A percentile compares a stretch with the other conserved stretches of the same genome.
phyloP scores from a whole-genome alignment of 2,888 invertebrate species.

The Lysandra coridon region DNA sequence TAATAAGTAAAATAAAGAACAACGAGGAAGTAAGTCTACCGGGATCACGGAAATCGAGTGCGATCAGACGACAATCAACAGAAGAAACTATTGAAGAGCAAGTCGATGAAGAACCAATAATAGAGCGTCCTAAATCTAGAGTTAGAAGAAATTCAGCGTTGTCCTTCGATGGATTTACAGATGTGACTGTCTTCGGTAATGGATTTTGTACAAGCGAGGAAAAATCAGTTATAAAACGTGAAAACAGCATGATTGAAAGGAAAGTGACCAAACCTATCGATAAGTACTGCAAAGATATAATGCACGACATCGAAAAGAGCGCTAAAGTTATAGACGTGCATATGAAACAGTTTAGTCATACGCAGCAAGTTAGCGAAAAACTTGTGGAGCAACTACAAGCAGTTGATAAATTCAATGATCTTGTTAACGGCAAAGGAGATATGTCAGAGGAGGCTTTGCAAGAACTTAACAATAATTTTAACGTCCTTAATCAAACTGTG shows the following conservation, averaged over 20 bases:
- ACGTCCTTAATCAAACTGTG: slow-evolving; percentile 59
- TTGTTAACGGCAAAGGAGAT: slow-evolving; percentile 60
- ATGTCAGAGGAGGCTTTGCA: slow-evolving; percentile 58
- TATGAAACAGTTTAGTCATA: slow-evolving; percentile 68
- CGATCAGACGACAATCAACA: slow-evolving; percentile 57
- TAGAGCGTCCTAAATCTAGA: slow-evolving; percentile 65
- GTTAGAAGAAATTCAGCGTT: slow-evolving; percentile 62
- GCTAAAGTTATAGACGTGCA: slow-evolving; percentile 75
- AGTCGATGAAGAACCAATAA: slow-evolving; percentile 48
- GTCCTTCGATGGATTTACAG: slow-evolving; percentile 58
- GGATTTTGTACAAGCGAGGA: slow-evolving; percentile 44
- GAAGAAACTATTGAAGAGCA: slow-evolving; percentile 69
- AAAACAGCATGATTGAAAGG: slow-evolving; percentile 52
- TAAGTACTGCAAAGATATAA: slow-evolving; percentile 70
- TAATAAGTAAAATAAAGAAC: slow-evolving; percentile 67
- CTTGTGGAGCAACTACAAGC: slow-evolving; percentile 73
- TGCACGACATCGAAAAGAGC: slow-evolving; percentile 70
- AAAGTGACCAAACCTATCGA: slow-evolving; percentile 62
- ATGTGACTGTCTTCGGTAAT: slow-evolving; percentile 45
- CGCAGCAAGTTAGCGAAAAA: slow-evolving; percentile 71
- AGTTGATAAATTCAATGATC: slow-evolving; percentile 75
- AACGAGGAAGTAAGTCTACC: slow-evolving; percentile 51
- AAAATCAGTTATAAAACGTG: slow-evolving; percentile 48
- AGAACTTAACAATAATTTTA: slow-evolving; percentile 71
- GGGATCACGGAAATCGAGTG: slow-evolving; percentile 57